These are phyloP conservation scores for Protaetia brevitarsis DNA, from an alignment of 1,140 invertebrate genomes.

Conservation along the genomic window DNA sequence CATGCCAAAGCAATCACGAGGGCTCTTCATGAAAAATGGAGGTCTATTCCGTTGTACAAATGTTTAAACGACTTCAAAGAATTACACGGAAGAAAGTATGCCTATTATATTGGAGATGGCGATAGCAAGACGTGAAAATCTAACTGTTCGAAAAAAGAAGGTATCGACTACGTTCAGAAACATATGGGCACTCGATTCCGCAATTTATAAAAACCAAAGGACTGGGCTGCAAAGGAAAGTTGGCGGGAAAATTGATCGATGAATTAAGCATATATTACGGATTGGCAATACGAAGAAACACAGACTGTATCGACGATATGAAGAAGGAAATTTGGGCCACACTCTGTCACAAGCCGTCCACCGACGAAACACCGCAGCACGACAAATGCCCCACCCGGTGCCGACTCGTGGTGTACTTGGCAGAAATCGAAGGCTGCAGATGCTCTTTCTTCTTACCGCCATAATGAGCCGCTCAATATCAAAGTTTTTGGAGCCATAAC, in stretches of 20 bases:
- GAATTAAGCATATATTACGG: constrained; percentile 37
- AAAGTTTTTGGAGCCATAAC: too few species aligned
- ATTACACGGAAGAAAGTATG: constrained; percentile 24
- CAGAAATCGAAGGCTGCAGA: too few species aligned
- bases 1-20: constrained; percentile 35
- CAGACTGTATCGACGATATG: constrained; percentile 34
- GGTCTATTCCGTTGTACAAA: constrained; percentile 34
- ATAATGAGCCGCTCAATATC: too few species aligned
- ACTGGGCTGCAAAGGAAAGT: constrained; percentile 21
- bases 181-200: constrained; percentile 29
- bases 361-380: too few species aligned
- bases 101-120: constrained; percentile 18
- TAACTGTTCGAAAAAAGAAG: constrained; percentile 26
- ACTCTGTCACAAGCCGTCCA: constrained; percentile 34
- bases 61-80: constrained; percentile 33
- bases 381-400: too few species aligned
- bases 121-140: constrained; percentile 24
- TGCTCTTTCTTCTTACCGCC: too few species aligned
- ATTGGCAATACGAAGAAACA: constrained; percentile 35
- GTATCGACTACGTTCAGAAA: constrained; percentile 34
- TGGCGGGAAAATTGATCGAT: constrained; percentile 9
- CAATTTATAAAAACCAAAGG: not conserved
- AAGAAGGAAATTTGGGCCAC: constrained; percentile 39
- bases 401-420: too few species aligned
- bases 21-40: constrained; percentile 38